Conservation (phyloP, 2,888 invertebrate genomes). For the Meghimatium bilineatum region DNA sequence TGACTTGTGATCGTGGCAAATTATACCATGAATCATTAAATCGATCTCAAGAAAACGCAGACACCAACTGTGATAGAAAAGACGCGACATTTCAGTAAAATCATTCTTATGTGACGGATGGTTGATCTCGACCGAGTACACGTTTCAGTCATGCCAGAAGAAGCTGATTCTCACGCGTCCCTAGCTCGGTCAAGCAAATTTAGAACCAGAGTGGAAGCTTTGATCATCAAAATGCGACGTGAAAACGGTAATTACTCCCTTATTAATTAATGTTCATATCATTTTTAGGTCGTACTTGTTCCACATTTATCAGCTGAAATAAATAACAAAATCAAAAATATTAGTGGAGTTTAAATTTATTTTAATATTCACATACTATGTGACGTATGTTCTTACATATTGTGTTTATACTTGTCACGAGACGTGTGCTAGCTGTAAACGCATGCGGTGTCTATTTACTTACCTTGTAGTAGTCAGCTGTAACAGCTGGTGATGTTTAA, state of each 20-base stretch:
- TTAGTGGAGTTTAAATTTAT: too few relatives aligned
- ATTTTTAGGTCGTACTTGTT: too few relatives aligned
- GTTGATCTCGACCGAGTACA: neutral
- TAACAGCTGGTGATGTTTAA: too few relatives aligned
- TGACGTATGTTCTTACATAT: too few relatives aligned
- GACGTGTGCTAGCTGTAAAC: too few relatives aligned
- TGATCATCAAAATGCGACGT: constrained; percentile 20
- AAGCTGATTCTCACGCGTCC: neutral
- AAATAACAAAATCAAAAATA: too few relatives aligned
- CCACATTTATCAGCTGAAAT: too few relatives aligned
- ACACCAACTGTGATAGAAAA: neutral
- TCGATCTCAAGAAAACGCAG: neutral
- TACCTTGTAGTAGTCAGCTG: too few relatives aligned
- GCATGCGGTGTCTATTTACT: too few relatives aligned
- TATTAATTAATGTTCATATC: too few relatives aligned
- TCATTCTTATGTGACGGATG: neutral
- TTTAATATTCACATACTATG: too few relatives aligned
- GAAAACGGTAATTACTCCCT: constrained; percentile 14
- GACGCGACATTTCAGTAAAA: neutral
- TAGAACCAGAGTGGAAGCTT: neutral
- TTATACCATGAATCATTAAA: neutral
- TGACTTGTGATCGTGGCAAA: neutral
- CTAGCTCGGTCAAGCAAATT: neutral
- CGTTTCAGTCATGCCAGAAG: constrained; percentile 4
- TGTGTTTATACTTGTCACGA: too few relatives aligned